Evolutionary conservation across 2,113 vertebrate species (phyloP), one percentile per base, ranked within the genome.

Genomic region (Carollia perspicillata): DNA sequence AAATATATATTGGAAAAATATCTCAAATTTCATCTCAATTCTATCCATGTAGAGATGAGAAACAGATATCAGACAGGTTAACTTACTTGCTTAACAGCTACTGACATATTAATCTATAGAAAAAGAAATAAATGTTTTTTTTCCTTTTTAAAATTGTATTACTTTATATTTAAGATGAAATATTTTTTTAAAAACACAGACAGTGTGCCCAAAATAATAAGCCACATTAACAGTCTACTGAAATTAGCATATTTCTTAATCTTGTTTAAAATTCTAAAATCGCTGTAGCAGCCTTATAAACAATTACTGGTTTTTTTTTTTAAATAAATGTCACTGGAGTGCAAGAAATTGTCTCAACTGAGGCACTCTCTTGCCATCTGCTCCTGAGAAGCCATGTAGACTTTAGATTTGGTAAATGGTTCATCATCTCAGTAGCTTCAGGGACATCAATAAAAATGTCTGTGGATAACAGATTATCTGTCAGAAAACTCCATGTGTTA

Each of bases 401-500:
- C 55, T 95, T 96, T 96, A 94, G 87, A 96, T 96, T 93, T 84
- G 26, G 55, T 95, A 97, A 95, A 75, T 66, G 77, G 75, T 75
- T 97, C 84, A 77, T 97, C 85, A 94, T 83, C 60, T 28, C 95
- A 75, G 69, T 77, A 94, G 94, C 85, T 95, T 22, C 49, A 72
- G 0, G 51, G 68, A 71, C 97, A 97, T 84, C 88, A 95, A 77
- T 26, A 94, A 90, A 60, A 94, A 87, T 92, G 90, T 92, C 71
- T 95, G 66, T 83, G 93, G 97, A 95, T 96, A 98, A 98, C 33
- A 95, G 92, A 98, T 93, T 95, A 96, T 97, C 90, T 97, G 94
- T 16, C 60, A 60, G 90, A 88, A 86, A 97, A 96, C 96, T 96
- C 94, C 92, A 84, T 66, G 60, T 95, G 91, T 65, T 96, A 95